Base-by-base conservation (phyloP, 2,888 invertebrate genomes). In the Stomorhina lunata region DNA sequence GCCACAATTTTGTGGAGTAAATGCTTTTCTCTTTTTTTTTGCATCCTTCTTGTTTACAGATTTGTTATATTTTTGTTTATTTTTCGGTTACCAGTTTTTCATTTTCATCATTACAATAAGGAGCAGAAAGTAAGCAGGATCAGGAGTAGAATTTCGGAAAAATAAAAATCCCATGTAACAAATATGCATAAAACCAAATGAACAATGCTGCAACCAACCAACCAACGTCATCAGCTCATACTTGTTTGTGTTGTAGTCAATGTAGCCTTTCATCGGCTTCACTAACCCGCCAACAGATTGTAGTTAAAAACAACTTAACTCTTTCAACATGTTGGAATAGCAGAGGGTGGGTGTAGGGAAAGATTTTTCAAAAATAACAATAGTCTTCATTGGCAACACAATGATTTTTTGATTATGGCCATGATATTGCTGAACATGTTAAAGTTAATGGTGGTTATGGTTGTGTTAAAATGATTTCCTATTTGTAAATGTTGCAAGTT, bases 1-100 rank as follows among this genome's bases (percentile, higher is more conserved):
- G 48, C 81, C 81, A 75, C 81, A 81, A 78, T 69, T 81, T 78
- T 78, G 73, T 65, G 73, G 55, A 78, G 29, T 68, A n/a, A n/a
- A n/a, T n/a, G n/a, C n/a, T 53, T 40, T 68, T 48, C 17, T 40
- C 57, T 59, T 34, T 59, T 9, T 45, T 45, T 37, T 2, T n/a
- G 40, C 17, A 12, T 37, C 9, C n/a, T 37, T 37, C n/a, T 37
- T 57, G 20, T 0, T 0, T 37, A 15, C 55, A 71, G 53, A 75
- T 78, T 75, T 79, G 65, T 53, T 71, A 29, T 79, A 32, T 43
- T 73, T 50, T 63, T 68, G 65, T 57, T 71, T 53, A 65, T 57
- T 78, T 71, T 65, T 72, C 32, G 40, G 61, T 43, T 69, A 50
- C 4, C 50, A 61, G 40, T 59, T 57, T n/a, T 79, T 59, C 15